phyloP scores from a whole-genome alignment of 2,797 vertebrate genomes.

The Antrozous pallidus region DNA sequence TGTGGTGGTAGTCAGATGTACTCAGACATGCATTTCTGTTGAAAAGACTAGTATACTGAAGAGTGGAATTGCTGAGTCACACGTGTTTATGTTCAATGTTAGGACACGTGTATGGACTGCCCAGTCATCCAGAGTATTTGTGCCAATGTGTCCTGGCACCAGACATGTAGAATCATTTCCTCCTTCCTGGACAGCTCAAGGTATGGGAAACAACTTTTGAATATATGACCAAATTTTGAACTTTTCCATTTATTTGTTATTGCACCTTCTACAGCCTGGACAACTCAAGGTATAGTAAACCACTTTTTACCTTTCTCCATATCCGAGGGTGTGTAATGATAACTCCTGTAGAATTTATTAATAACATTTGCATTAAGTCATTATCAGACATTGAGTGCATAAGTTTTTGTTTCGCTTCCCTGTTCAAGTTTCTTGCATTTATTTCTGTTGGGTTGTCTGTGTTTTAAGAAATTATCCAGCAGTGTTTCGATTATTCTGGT shows the following conservation, averaged over 20 bases:
- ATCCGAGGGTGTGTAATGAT: not conserved
- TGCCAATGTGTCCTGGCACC: fast-evolving
- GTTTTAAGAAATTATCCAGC: not conserved
- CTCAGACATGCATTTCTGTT: not conserved
- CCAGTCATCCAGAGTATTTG: not conserved
- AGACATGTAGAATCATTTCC: no score
- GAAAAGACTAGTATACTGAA: not conserved
- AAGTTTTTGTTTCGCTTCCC: not conserved
- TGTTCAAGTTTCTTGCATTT: not conserved
- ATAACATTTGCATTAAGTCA: not conserved
- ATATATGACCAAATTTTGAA: no score
- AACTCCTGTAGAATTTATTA: not conserved
- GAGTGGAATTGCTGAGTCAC: not conserved
- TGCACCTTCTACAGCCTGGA: no score
- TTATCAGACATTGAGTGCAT: not conserved
- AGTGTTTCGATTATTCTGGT: not conserved
- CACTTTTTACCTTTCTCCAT: not conserved
- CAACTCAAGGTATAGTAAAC: no score
- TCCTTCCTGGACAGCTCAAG: not conserved
- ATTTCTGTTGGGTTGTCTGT: not conserved
- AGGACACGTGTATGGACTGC: not conserved
- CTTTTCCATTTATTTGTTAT: no score
- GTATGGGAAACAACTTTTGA: not conserved
- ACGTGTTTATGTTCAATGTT: not conserved
- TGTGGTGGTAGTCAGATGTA: not conserved